Evolutionary conservation across 2,113 vertebrate genomes (phyloP), one percentile per base, ranked within the genome.

Genomic region (Siniperca knerii): DNA sequence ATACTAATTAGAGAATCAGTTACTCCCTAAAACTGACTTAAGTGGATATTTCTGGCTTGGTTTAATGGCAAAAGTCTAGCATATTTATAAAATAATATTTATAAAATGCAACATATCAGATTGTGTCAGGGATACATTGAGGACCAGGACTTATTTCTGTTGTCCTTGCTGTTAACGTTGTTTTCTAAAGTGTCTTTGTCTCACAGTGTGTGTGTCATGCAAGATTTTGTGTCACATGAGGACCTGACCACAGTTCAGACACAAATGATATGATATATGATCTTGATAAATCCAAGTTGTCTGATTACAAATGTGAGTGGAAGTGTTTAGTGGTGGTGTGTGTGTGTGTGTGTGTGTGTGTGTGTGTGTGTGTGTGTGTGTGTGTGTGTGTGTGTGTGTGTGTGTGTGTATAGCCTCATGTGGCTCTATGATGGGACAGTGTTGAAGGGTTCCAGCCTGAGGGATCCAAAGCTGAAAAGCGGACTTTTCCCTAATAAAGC

Each of bases 361-460:
- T 29, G 29, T 29, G 29, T 29, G 29, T 29, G 79, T 48, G 74
- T 76, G 37, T 37, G 35, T 37, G 35, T 37, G 79, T 48, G 74
- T 76, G 37, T 37, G 35, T 37, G 35, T 37, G 35, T 37, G 35
- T 4, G 35, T 74, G 78, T 67, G 70, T 74, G 54, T 55, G 40
- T 67, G 25, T n/a, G 35, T n/a, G 44, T 23, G 58, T 65, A 6
- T 33, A 16, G 13, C 67, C 58, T 68, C 35, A 42, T 65, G 55
- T 55, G 71, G 78, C 35, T 44, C 55, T 72, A 46, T 83, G 87
- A 95, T 95, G 87, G 83, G 74, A 76, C 57, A 15, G 92, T 92
- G 95, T 86, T 95, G 95, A 95, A 48, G 55, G 54, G 44, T 42
- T 83, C 50, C 65, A 67, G 89, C 94, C 94, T 82, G 20, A 79